Evolutionary conservation across 2,113 vertebrate genomes (phyloP).

Genomic region (Bucco capensis): DNA sequence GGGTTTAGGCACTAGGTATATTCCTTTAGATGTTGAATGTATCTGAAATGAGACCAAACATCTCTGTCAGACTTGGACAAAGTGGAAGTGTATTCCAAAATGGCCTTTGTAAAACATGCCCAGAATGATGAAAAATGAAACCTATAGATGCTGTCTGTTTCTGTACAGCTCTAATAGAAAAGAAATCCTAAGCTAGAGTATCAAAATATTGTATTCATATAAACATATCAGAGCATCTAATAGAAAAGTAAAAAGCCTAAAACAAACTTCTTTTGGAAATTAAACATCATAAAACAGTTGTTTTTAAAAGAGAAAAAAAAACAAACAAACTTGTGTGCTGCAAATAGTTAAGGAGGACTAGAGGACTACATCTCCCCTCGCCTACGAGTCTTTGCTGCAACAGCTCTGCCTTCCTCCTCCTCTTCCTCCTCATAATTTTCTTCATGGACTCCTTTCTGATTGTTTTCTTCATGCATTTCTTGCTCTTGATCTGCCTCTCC

Average conservation of each 20-base stretch:
- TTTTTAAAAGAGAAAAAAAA: not conserved
- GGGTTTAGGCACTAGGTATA: conserved; percentile 39
- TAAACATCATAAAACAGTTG: conserved; percentile 49
- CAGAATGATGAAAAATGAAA: not conserved
- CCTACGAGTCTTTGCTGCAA: conserved; percentile 75
- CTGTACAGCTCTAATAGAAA: conserved; percentile 68
- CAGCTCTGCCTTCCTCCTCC: conserved; percentile 74
- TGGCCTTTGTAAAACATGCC: not conserved
- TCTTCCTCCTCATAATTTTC: conserved; percentile 89
- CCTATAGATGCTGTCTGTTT: not conserved
- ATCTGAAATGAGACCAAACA: not conserved
- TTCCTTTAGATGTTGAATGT: not conserved
- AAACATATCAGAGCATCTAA: conserved; percentile 67
- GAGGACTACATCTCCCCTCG: conserved; percentile 86
- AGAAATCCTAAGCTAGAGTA: conserved; percentile 72
- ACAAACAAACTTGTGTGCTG: not conserved
- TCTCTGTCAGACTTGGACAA: not conserved
- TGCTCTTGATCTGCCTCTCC: conserved; percentile 69
- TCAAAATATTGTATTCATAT: conserved; percentile 74
- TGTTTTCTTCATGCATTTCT: conserved; percentile 53
- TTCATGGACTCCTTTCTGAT: conserved; percentile 74
- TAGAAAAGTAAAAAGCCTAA: conserved; percentile 71
- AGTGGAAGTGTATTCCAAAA: not conserved
- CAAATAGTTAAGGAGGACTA: not conserved
- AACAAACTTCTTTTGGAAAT: conserved; percentile 44